These are phyloP conservation scores for Argopecten irradians DNA, from an alignment of 1,140 invertebrate genomes.

Conservation along the genomic window DNA sequence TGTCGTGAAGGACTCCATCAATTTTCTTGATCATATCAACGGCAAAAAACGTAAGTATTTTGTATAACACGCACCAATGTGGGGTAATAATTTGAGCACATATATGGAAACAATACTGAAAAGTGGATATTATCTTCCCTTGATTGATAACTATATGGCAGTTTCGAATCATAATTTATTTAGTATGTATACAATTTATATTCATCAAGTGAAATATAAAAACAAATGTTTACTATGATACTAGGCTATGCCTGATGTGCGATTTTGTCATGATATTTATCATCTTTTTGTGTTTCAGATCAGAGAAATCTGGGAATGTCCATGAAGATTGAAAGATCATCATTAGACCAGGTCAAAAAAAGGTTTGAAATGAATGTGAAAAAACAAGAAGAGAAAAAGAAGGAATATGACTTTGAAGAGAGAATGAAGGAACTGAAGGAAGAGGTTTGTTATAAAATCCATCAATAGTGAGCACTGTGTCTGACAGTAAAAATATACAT, in stretches of 20 bases:
- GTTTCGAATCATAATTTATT: too few relatives aligned
- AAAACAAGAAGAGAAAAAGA: constrained; percentile 96
- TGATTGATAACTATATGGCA: too few relatives aligned
- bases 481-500: too few relatives aligned
- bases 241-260: too few relatives aligned
- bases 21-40: constrained; percentile 99
- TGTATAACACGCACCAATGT: neutral
- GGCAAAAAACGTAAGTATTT: constrained; percentile 94
- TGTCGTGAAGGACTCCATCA: constrained; percentile 99
- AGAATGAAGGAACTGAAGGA: constrained; percentile 95
- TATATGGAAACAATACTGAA: too few relatives aligned
- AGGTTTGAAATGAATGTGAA: constrained; percentile 95
- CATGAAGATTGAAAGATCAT: constrained; percentile 98
- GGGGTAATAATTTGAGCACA: neutral
- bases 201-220: too few relatives aligned
- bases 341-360: constrained; percentile 96
- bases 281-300: constrained; percentile 80
- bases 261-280: neutral
- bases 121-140: too few relatives aligned
- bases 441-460: constrained; percentile 84
- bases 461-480: too few relatives aligned
- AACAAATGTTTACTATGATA: too few relatives aligned
- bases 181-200: too few relatives aligned
- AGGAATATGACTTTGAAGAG: constrained; percentile 96
- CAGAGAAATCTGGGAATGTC: constrained; percentile 99